phyloP scores from a whole-genome alignment of 2,113 vertebrate species.

The Datnioides undecimradiatus region DNA sequence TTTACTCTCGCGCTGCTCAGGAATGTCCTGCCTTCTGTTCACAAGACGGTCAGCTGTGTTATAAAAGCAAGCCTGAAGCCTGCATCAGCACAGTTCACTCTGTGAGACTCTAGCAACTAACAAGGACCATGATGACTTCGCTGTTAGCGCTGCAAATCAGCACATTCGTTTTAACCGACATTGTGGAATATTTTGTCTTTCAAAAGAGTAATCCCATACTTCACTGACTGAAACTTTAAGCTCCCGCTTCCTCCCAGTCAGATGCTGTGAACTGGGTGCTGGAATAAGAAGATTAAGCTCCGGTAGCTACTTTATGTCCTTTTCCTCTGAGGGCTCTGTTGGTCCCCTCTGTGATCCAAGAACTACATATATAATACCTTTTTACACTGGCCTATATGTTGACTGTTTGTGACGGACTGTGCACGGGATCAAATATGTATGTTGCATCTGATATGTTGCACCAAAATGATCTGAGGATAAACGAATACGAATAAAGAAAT shows the following conservation, averaged over 20 bases:
- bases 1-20: constrained; percentile 22
- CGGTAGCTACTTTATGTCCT: constrained; percentile 4
- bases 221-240: constrained; percentile 19
- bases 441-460: not conserved
- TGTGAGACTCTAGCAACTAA: not conserved
- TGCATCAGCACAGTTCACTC: constrained; percentile 27
- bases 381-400: not conserved
- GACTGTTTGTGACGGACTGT: not conserved
- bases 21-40: constrained; percentile 53
- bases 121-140: constrained; percentile 19
- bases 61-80: constrained; percentile 11
- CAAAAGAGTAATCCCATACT: not conserved
- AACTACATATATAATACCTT: not conserved
- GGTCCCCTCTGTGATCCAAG: not conserved
- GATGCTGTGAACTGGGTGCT: not conserved
- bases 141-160: not conserved
- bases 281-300: constrained; percentile 34
- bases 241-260: constrained; percentile 16
- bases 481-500: no score
- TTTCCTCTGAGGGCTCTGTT: not conserved
- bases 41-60: constrained; percentile 31
- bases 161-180: not conserved
- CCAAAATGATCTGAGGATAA: not conserved
- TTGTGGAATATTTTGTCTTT: fast-evolving
- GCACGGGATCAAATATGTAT: not conserved